These are phyloP conservation scores for Cossypha niveicapilla DNA, from an alignment of 2,797 vertebrate genomes.

Conservation along the genomic window DNA sequence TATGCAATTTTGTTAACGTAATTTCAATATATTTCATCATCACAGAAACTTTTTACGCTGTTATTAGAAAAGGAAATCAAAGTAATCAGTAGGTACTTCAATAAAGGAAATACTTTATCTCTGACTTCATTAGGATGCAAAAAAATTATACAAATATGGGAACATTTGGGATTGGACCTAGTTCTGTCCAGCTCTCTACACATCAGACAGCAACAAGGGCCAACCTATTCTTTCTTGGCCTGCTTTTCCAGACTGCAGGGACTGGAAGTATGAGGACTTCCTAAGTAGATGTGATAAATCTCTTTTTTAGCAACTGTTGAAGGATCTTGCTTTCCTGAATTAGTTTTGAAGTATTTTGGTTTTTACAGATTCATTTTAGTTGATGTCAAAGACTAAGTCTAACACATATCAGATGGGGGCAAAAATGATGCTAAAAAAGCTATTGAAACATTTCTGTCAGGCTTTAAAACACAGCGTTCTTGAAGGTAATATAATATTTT, in stretches of 20 bases:
- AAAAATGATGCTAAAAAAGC: not conserved
- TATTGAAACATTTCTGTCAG: not conserved
- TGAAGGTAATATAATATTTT: not conserved
- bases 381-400: not conserved
- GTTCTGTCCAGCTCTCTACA: not conserved
- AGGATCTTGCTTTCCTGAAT: not conserved
- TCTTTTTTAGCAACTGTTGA: not conserved
- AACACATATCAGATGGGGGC: not conserved
- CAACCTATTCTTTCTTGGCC: not conserved
- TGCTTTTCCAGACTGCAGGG: not conserved
- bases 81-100: not conserved
- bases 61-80: not conserved
- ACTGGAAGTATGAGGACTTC: not conserved
- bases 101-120: not conserved
- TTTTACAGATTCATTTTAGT: not conserved
- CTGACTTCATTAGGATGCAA: not conserved
- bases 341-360: not conserved
- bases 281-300: not conserved
- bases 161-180: not conserved
- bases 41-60: not conserved
- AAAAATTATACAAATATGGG: not conserved
- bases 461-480: not conserved
- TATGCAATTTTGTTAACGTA: rapidly evolving
- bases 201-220: not conserved
- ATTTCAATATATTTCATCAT: not conserved